Evolutionary conservation across 2,888 invertebrate genomes (phyloP).

Genomic region (Cordilura impudica): DNA sequence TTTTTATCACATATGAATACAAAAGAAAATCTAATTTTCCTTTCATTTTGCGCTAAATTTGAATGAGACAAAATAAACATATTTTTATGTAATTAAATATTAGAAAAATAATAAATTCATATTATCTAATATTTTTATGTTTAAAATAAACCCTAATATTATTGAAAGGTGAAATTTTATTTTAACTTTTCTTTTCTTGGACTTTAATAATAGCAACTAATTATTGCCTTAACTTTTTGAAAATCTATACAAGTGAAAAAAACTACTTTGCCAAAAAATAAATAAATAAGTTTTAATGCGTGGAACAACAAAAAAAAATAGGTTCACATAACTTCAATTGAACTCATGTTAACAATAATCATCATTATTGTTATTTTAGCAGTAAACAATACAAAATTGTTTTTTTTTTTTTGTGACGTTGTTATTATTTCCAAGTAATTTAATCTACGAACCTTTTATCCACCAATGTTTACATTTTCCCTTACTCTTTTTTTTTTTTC

Average conservation of each 20-base stretch:
- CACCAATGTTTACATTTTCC: conserved; percentile 24
- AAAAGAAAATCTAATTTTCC: conserved; percentile 45
- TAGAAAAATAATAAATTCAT: not conserved
- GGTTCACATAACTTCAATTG: conserved; percentile 34
- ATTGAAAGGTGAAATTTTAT: not conserved
- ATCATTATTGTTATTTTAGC: conserved; percentile 13
- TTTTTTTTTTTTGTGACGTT: conserved; percentile 2
- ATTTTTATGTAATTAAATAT: too few relatives aligned
- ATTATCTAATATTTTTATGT: not conserved
- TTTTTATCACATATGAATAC: conserved; percentile 23
- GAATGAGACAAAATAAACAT: conserved; percentile 20
- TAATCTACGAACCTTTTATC: conserved; percentile 17
- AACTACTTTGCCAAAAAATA: not conserved
- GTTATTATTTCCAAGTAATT: conserved; percentile 17
- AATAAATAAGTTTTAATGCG: not conserved
- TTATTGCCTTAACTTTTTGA: not conserved
- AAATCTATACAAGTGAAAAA: not conserved
- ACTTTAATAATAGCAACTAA: not conserved
- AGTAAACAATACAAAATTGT: too few relatives aligned
- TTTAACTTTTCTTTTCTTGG: not conserved
- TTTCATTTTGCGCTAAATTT: conserved; percentile 35
- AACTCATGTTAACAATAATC: conserved; percentile 23
- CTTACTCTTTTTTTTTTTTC: conserved; percentile 17
- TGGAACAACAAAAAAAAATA: not conserved
- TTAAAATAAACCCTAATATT: not conserved